Evolutionary conservation across 2,888 invertebrate genomes (phyloP), one percentile per base, ranked within the genome.

Genomic region (Acanthosepion pharaonis): DNA sequence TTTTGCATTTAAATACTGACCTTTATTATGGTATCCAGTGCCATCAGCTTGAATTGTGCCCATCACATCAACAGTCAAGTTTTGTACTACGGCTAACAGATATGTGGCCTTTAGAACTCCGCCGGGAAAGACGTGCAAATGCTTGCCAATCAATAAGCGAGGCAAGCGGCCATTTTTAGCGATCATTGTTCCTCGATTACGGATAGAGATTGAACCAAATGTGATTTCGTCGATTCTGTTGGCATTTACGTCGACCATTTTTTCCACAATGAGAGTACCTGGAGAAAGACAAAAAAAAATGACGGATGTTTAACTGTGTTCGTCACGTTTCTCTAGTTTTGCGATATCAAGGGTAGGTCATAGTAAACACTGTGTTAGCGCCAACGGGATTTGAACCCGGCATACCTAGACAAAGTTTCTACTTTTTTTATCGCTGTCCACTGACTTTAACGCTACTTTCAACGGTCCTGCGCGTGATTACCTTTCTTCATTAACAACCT

Each of bases 21-120:
- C 95, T 95, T 94, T 94, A 53, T n/a, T 78, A 94, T 96, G 95
- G 94, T 95, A 95, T 23, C 96, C 96, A 51, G 94, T 95, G 28
- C 95, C 95, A 94, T 96, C 95, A 25, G 96, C 96, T 91, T 95
- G 94, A 91, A 96, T 94, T 20, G 55, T 93, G 5, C 96, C 96
- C 95, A 96, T 95, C 33, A 96, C 96, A 95, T 96, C 96, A n/a
- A 96, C 95, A 48, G 94, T 94, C 20, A 96, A 92, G 0, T 95
- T 95, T 8, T 95, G 94, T 5, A 96, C 96, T 33, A 95, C 94
- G n/a, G 96, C 94, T 49, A 95, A 51, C 51, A 96, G 94, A 51
- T 96, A 95, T 94, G 95, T 96, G 28, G 96, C 95, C 94, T 95
- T 94, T 55, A 96, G 95, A 20, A 95, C 51, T 0, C 96, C 96